Conservation (phyloP, 2,888 invertebrate genomes). For the Sarcophaga subvicina region DNA sequence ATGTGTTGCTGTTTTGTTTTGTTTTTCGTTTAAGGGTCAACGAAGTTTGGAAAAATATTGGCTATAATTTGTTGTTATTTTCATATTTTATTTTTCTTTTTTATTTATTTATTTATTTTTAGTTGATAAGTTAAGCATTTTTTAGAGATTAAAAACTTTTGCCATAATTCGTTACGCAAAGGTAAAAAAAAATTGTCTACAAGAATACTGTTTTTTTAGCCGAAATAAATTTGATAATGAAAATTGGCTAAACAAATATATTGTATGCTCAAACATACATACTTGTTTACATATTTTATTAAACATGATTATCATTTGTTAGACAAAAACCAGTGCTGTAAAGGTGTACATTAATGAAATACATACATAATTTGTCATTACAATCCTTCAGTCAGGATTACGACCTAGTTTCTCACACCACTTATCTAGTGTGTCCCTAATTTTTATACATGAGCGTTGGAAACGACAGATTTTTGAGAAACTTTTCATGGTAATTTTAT, state of each 20-base stretch:
- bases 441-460: no score
- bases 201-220: neutral
- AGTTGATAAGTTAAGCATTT: conserved; percentile 41
- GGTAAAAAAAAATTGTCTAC: neutral
- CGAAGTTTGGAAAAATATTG: conserved; percentile 34
- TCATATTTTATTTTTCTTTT: neutral
- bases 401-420: no score
- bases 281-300: no score
- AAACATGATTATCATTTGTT: no score
- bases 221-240: conserved; percentile 24
- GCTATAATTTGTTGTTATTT: conserved; percentile 6
- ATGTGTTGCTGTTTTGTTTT: neutral
- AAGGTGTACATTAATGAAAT: no score
- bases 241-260: conserved; percentile 17
- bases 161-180: neutral
- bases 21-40: conserved; percentile 44
- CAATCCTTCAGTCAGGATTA: no score
- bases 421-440: no score
- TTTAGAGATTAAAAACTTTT: conserved; percentile 11
- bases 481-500: no score
- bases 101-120: conserved; percentile 13
- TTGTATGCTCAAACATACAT: no score
- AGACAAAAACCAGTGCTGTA: no score
- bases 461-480: no score
- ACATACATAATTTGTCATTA: no score